phyloP scores from a whole-genome alignment of 2,888 invertebrate species.

The Sphecodes monilicornis region DNA sequence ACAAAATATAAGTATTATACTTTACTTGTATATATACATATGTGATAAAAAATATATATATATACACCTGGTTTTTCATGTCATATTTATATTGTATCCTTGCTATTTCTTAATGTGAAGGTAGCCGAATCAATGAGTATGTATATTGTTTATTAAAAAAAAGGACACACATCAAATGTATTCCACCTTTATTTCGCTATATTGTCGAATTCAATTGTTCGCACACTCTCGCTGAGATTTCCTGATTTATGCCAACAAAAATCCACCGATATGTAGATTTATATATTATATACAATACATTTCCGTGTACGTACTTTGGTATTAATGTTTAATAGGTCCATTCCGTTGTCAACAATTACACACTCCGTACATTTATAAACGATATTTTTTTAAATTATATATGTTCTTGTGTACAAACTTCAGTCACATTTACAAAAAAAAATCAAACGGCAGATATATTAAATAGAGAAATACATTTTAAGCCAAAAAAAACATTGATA shows the following conservation, averaged over 20 bases:
- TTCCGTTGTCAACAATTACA: constrained; percentile 28
- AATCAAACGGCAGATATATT: constrained; percentile 55
- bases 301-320: constrained; percentile 34
- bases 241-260: constrained; percentile 2
- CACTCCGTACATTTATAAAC: constrained; percentile 25
- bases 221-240: constrained; percentile 26
- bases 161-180: constrained; percentile 10
- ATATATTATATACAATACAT: background rate
- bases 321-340: constrained; percentile 6
- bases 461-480: constrained; percentile 46
- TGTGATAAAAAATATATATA: constrained; percentile 80
- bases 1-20: constrained; percentile 78
- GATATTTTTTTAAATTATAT: constrained; percentile 46
- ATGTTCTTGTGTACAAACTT: constrained; percentile 46
- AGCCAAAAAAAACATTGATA: constrained; percentile 28
- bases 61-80: constrained; percentile 76
- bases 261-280: constrained; percentile 9
- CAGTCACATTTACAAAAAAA: constrained; percentile 56
- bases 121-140: constrained; percentile 33
- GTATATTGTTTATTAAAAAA: constrained; percentile 46
- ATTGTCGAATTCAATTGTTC: constrained; percentile 46
- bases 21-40: constrained; percentile 81
- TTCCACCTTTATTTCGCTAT: constrained; percentile 35
- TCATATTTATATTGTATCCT: constrained; percentile 71
- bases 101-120: constrained; percentile 46